Evolutionary conservation across 2,797 vertebrate species (phyloP), one percentile per base, ranked within the genome.

Genomic region (Babyrousa celebensis): DNA sequence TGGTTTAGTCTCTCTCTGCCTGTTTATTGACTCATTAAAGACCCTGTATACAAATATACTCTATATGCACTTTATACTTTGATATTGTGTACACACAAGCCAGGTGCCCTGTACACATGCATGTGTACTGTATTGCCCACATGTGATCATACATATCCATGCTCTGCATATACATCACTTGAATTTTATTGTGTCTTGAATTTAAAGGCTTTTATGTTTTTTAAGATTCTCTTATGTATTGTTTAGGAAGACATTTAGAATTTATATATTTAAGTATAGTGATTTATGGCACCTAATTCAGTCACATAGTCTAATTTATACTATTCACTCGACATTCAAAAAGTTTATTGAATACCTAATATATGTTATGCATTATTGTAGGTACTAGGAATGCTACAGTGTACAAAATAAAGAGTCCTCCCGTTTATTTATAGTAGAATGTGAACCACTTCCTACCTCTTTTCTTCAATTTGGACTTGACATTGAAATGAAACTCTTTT

Each of bases 221-320:
- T 52, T 32, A 70, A 48, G 68, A 52, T 85, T 89, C 68, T 32
- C 21, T 84, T 84, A 43, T 43, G 3, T 56, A 87, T 86, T 80
- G 9, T 67, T 88, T 71, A 54, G 23, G 56, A 85, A 89, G 56
- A 80, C 48, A 89, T 83, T 54, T 83, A 68, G 67, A 93, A 67
- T 79, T 48, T 89, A 32, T 25, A 89, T 74, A 60, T 85, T 16
- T 79, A 79, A 95, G 70, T 88, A 74, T 80, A 65, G 27, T 94
- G n/a, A 86, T 25, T 75, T 82, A 68, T 0, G 62, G 65, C 72
- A 36, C 62, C 63, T 62, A 58, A 29, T 7, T 87, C 18, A 25
- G 67, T 72, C 74, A 60, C 11, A 18, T 68, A 71, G 68, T 89
- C 60, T 82, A 56, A 77, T 84, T 70, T 70, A 48, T 85, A 72